These are phyloP conservation scores for Macrotis lagotis DNA, from an alignment of 2,113 vertebrate species.

Conservation along the genomic window DNA sequence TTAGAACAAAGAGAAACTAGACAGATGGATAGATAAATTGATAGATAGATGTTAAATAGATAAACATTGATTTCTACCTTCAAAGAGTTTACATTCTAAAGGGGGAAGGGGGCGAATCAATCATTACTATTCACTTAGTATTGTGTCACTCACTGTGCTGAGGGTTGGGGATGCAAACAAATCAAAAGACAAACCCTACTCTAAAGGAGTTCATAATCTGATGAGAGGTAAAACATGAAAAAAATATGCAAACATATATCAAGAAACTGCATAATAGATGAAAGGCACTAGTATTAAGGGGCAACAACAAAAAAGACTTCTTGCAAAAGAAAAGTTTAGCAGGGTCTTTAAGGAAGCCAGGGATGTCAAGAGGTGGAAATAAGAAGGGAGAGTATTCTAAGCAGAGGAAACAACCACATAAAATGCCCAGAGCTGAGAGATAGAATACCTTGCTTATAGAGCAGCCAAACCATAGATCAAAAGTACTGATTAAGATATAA, in stretches of 20 bases:
- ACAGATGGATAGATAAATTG: background rate
- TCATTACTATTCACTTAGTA: too few relatives aligned
- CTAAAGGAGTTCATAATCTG: background rate
- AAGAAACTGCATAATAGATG: background rate
- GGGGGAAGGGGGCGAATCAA: too few relatives aligned
- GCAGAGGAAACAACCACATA: background rate
- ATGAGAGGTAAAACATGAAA: background rate
- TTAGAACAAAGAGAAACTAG: background rate
- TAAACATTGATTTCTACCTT: too few relatives aligned
- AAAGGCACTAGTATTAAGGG: background rate
- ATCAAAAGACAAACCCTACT: background rate
- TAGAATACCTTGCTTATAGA: background rate
- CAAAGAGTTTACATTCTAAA: too few relatives aligned
- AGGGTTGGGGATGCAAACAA: background rate
- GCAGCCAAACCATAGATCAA: background rate
- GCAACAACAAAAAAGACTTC: background rate
- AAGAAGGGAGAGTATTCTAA: background rate
- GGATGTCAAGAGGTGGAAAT: background rate
- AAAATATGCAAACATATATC: background rate
- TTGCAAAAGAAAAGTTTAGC: background rate
- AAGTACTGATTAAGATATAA: background rate
- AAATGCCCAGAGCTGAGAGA: background rate
- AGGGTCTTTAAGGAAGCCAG: background rate
- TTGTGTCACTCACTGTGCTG: background rate
- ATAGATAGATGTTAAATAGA: background rate